phyloP scores from a whole-genome alignment of 2,888 invertebrate genomes.

The Mimachlamys varia region DNA sequence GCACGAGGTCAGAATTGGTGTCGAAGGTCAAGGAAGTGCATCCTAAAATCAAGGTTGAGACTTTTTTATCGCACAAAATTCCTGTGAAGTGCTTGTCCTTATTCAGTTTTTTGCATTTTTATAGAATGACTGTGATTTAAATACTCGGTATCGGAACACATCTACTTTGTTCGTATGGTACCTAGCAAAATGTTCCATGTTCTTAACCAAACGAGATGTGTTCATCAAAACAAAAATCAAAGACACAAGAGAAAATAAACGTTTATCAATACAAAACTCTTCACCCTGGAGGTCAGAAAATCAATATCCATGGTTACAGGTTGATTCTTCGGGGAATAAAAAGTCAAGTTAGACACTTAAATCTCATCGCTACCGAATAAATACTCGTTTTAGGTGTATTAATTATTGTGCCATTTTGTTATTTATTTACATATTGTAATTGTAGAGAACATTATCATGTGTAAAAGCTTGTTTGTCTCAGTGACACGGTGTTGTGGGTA shows the following conservation, averaged over 20 bases:
- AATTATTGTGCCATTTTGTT: conserved; percentile 3
- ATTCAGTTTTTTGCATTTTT: background rate
- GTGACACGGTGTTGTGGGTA: background rate
- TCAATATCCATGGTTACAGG: too few species aligned
- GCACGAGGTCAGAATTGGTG: conserved; percentile 68
- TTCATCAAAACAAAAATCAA: too few species aligned
- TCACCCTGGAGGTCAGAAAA: too few species aligned
- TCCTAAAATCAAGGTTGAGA: background rate
- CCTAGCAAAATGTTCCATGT: too few species aligned
- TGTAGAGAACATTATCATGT: background rate
- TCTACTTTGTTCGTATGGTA: background rate
- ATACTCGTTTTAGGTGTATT: background rate
- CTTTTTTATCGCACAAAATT: background rate
- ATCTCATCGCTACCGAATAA: background rate
- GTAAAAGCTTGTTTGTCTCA: too few species aligned
- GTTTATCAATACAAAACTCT: too few species aligned
- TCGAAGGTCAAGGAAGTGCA: conserved; percentile 42
- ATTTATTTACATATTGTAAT: background rate
- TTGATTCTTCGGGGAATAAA: too few species aligned
- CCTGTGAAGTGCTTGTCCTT: background rate
- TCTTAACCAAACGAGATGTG: too few species aligned
- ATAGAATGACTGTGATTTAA: background rate
- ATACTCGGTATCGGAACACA: background rate
- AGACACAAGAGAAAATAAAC: too few species aligned
- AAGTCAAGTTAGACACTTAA: too few species aligned